phyloP scores from a whole-genome alignment of 2,888 invertebrate species.

The Allolobophora icterica region DNA sequence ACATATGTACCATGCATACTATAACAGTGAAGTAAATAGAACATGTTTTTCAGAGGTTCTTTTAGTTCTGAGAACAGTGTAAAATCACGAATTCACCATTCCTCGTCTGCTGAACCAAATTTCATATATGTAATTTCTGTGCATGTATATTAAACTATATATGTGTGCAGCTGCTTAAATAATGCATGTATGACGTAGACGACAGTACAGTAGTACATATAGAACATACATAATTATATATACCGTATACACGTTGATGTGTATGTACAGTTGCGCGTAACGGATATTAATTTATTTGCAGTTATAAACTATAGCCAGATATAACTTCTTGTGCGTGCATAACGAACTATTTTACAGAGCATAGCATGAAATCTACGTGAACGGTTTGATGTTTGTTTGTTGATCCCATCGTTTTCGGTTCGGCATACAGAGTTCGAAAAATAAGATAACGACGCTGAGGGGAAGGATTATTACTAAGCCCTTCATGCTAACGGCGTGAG shows the following conservation, averaged over 20 bases:
- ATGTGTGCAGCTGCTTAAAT: background rate
- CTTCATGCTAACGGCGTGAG: too few relatives aligned
- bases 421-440: background rate
- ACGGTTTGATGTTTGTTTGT: background rate
- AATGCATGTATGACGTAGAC: background rate
- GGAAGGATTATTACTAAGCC: too few relatives aligned
- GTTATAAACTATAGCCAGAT: background rate
- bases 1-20: background rate
- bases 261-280: background rate
- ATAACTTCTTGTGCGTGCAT: too few relatives aligned
- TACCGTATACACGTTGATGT: background rate
- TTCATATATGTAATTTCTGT: background rate
- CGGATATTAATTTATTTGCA: conserved; percentile 4
- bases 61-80: background rate
- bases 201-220: background rate
- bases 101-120: conserved; percentile 17
- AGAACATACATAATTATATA: too few relatives aligned
- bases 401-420: background rate
- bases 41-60: background rate
- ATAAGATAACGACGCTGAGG: background rate
- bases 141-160: background rate
- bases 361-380: background rate
- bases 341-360: background rate
- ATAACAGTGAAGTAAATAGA: background rate
- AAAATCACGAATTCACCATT: conserved; percentile 17